Conservation (phyloP, 2,113 vertebrate genomes). For the Microcebus murinus region DNA sequence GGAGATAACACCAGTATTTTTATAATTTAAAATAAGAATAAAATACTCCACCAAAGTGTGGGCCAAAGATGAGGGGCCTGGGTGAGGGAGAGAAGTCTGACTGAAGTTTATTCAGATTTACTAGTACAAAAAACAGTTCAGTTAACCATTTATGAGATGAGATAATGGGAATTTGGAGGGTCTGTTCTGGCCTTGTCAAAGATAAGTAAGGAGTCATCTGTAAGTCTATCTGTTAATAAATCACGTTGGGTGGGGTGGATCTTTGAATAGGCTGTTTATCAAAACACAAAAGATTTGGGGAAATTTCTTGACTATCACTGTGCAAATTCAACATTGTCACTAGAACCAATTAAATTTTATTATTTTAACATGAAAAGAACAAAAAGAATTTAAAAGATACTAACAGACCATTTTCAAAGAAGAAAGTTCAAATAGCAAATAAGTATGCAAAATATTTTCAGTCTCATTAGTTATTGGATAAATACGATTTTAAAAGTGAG, state of each 20-base stretch:
- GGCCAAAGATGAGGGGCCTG: not conserved
- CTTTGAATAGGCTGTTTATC: not conserved
- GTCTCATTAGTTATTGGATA: not conserved
- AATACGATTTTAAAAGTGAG: not conserved
- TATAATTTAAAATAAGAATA: not conserved
- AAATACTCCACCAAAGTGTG: not conserved
- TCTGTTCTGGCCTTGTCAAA: not conserved
- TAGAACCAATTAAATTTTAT: not conserved
- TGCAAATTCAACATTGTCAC: not conserved
- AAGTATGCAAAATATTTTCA: not conserved
- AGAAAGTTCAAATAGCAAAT: not conserved
- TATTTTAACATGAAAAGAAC: not conserved
- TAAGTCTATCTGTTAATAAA: not conserved
- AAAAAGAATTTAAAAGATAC: not conserved
- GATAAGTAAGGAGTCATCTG: not conserved
- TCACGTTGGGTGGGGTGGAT: not conserved
- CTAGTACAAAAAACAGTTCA: not conserved
- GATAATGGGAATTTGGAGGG: not conserved
- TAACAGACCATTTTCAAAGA: not conserved
- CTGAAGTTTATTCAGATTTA: not conserved
- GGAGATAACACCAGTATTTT: not conserved
- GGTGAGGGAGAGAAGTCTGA: not conserved
- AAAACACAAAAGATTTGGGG: not conserved
- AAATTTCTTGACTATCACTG: not conserved
- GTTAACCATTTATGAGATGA: not conserved